phyloP scores from a whole-genome alignment of 2,888 invertebrate genomes.

The Cremastobaeus sp. region DNA sequence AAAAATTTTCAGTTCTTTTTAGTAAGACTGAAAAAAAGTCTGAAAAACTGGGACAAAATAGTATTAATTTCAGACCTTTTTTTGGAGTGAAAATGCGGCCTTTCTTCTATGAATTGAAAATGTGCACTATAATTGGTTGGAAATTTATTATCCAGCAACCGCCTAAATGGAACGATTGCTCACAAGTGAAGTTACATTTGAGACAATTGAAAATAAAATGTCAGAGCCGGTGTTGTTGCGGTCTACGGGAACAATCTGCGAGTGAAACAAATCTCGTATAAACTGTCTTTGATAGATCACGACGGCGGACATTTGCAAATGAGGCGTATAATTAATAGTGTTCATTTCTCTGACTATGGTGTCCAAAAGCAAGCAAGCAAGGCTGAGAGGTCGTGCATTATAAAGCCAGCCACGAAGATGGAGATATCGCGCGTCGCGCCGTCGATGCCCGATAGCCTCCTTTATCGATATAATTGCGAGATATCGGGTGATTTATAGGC shows the following conservation, averaged over 20 bases:
- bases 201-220: constrained; percentile 37
- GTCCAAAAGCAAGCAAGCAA: constrained; percentile 28
- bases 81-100: too few species aligned
- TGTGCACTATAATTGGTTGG: too few species aligned
- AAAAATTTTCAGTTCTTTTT: too few species aligned
- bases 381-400: constrained; percentile 18
- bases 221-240: constrained; percentile 3
- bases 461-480: constrained; percentile 75
- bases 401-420: constrained; percentile 58
- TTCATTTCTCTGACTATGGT: constrained; percentile 22
- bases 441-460: constrained; percentile 69
- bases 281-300: constrained; percentile 32
- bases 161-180: too few species aligned
- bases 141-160: too few species aligned
- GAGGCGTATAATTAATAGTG: constrained; percentile 63
- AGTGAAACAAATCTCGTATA: constrained; percentile 10
- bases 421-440: constrained; percentile 66
- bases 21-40: too few species aligned
- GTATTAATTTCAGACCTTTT: too few species aligned
- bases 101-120: too few species aligned
- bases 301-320: constrained; percentile 55
- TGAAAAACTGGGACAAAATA: too few species aligned
- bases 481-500: constrained; percentile 70
- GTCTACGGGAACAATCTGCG: constrained; percentile 9
- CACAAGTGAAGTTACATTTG: constrained; percentile 20